Evolutionary conservation across 2,797 vertebrate genomes (phyloP), one percentile per base, ranked within the genome.

Genomic region (Lates japonicus): DNA sequence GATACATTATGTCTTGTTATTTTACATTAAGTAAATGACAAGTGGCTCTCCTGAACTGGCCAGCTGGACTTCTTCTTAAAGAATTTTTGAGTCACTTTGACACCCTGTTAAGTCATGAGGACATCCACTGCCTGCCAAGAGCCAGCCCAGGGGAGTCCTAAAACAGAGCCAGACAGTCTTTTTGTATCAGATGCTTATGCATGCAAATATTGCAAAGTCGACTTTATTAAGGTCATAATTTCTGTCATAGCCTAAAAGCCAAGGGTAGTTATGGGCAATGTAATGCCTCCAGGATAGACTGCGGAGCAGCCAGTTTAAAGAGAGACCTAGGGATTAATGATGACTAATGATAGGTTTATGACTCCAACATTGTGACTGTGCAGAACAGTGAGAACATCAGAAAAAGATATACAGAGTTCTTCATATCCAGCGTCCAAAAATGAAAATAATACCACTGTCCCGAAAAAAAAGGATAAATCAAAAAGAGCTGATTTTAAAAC

Each of bases 211-310:
- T 90, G 88, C 87, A 92, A 94, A 91, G 93, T 88, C 82, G 79
- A 93, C 91, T 95, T 95, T 95, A 94, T 94, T 94, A 86, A 92
- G 90, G 93, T 94, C 86, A 94, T 96, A 94, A 94, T 94, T 96
- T 93, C 86, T 95, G 91, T 85, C 82, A 72, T 57, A 82, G 77
- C 79, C 87, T 85, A 83, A 93, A 92, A 93, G 92, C 94, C 93
- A 95, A 90, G 80, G 69, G 83, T 91, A 92, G 93, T 95, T 92
- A 94, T 92, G 91, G 89, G 88, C 88, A 82, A 84, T 89, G 88
- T 88, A 90, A 93, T 91, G 88, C 81, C 92, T 95, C 90, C 87
- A 84, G 90, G 70, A 81, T 84, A 85, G 90, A 91, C 85, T 80
- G 90, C 65, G 60, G 85, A 73, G 76, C 72, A 88, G 92, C 87